Evolutionary conservation across 2,113 vertebrate species (phyloP), one percentile per base, ranked within the genome.

Genomic region (Daphoenositta chrysoptera): DNA sequence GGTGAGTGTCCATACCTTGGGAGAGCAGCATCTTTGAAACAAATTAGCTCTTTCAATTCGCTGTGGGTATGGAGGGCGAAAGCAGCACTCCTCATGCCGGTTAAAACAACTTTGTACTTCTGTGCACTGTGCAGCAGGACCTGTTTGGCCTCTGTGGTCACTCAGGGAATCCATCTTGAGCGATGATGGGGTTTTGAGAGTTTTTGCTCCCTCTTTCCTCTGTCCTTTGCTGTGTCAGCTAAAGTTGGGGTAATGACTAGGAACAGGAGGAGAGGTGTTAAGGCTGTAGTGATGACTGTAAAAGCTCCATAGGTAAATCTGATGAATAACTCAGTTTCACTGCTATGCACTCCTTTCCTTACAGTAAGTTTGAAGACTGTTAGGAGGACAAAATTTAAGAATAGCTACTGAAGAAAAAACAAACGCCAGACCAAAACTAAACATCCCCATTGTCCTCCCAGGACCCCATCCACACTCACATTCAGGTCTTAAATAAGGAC

Each of bases 1-100:
- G 96, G 98, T 98, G 80, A 96, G 96, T 39, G 13, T 73, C 39
- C 3, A 4, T 57, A 10, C 26, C 17, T 22, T 78, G 57, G 22
- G 23, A 73, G 27, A 73, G 44, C 27, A 64, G 33, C 20, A 31
- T 51, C 40, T 93, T 69, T n/a, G 66, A 45, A 68, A 68, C 1
- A 8, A 58, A 14, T 40, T 40, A 61, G 11, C 14, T 80, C 12
- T 72, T 80, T 28, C 28, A 45, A 42, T 60, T 83, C 35, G 5
- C 16, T 37, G n/a, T 26, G 13, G 18, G 22, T 5, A 1, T 8
- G 10, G 13, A 23, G 9, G 2, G 11, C 53, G 4, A 10, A 60
- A n/a, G 57, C 31, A 72, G 22, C 37, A 14, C 3, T 51, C 21
- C 28, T 77, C 13, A 14, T 53, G 19, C n/a, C 28, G 4, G 0